Conservation (phyloP, 2,797 vertebrate genomes). For the Mormyrops boulengeri region DNA sequence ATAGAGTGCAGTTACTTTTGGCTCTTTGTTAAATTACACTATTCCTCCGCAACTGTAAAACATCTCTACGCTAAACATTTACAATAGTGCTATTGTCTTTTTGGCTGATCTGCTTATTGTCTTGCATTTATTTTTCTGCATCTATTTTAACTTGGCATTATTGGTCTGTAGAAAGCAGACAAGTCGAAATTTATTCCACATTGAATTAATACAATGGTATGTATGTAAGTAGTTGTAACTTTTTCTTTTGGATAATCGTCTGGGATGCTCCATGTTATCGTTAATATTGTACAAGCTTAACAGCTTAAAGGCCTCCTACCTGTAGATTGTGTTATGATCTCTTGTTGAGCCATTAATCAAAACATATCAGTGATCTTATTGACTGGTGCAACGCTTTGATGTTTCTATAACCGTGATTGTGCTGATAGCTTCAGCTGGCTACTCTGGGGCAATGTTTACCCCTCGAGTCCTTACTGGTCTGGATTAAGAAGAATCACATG, state of each 20-base stretch:
- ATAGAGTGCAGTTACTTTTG: neutral
- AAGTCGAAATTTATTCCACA: neutral
- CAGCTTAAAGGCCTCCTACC: neutral
- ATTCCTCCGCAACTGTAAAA: neutral
- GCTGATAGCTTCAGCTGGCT: constrained; percentile 20
- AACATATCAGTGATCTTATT: constrained; percentile 53
- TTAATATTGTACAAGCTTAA: neutral
- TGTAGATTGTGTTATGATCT: constrained; percentile 20
- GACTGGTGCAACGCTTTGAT: constrained; percentile 37
- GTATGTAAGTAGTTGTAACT: neutral
- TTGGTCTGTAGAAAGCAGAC: neutral
- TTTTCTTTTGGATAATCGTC: neutral
- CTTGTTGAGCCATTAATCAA: constrained; percentile 12
- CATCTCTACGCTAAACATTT: neutral
- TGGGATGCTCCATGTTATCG: neutral
- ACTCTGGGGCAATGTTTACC: constrained; percentile 47
- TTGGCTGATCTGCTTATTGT: neutral
- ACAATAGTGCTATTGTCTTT: neutral
- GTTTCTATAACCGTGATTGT: constrained; percentile 17
- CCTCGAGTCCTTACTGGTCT: constrained; percentile 47
- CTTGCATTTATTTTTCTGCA: neutral
- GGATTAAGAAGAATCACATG: constrained; percentile 52
- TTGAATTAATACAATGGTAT: neutral
- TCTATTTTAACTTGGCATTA: neutral
- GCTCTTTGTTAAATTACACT: neutral